Base-by-base conservation (phyloP, 2,113 vertebrate genomes). In the Diadophis punctatus region DNA sequence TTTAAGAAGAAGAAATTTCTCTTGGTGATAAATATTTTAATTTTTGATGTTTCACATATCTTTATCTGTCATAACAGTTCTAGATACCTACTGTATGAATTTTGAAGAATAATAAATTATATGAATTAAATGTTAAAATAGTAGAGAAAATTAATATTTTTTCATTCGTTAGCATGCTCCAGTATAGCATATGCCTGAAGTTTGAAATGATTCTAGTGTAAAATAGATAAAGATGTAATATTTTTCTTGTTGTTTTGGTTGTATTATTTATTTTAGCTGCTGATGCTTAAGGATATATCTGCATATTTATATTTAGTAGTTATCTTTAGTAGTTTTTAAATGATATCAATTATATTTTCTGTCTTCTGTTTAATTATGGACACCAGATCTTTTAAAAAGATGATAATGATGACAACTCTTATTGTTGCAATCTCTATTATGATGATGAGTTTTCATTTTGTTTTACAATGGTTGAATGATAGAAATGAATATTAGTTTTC, bases 141-240 rank as follows among this genome's bases (percentile, higher is more conserved):
- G 90, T 93, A 94, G 91, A 60, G 56, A 56, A 12, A 88, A 94
- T 90, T 68, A 4, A 56, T 88, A 93, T 20, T 56, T 89, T 90
- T 91, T 90, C 85, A 88, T 94, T 94, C 8, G 86, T 86, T 95
- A 94, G 87, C 90, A 94, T 94, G 48, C 27, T 91, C 11, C 39
- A 20, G 22, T 46, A 53, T 48, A 87, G 0, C 53, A 9, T 87
- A 16, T 90, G 58, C 92, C 93, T 94, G 30, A 93, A 93, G n/a
- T 23, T 58, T 84, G 27, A 85, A 48, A 25, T 63, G 23, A 86
- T 55, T 90, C 52, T 30, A 92, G 23, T 86, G 23, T 60, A 25
- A 58, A 49, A 48, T 90, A 34, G 16, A 63, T 55, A 34, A n/a
- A 74, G 49, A 30, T 86, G 48, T 39, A 27, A 39, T 51, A 16